Evolutionary conservation across 2,888 invertebrate species (phyloP), one percentile per base, ranked within the genome.

Genomic region (Cataglyphis altisquamis): DNA sequence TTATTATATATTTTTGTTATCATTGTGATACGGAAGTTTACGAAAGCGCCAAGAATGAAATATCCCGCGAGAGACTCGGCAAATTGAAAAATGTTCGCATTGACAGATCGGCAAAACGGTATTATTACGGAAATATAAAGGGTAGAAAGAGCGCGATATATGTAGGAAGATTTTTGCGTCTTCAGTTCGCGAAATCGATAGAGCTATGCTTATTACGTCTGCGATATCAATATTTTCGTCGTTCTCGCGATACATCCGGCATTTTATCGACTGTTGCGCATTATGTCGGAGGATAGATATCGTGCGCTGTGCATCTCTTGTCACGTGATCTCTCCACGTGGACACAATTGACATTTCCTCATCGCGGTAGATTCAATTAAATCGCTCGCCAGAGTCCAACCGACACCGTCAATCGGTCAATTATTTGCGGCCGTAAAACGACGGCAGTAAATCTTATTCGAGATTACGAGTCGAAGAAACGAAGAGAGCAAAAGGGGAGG

Each of bases 211-310:
- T 70, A 70, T 78, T 78, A 60, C 70, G 60, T 25, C 60, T 70
- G 45, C 70, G 60, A 70, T 80, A 70, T 80, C 78, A 80, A 80
- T 80, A 80, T 80, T 70, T 80, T 80, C 60, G 32, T 70, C 57
- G 60, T 70, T 67, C 12, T 70, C 45, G 32, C 21, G 68, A 80
- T 62, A n/a, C 18, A 80, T 80, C 60, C 78, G 41, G 45, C 45
- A 15, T 60, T 70, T 80, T 80, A 70, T 80, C 70, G 78, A 60
- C 70, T 70, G 41, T 62, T 80, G 70, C 70, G 57, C 39, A 68
- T 68, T 52, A 32, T 52, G 52, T 32, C 48, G 29, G 29, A 64
- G 10, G n/a, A 15, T 29, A n/a, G 45, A 3, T 68, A 68, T 68
- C 41, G 68, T 41, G 45, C 21, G 48, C 32, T 36, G 45, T 36